Evolutionary conservation across 2,888 invertebrate species (phyloP).

Genomic region (Danaus chrysippus): DNA sequence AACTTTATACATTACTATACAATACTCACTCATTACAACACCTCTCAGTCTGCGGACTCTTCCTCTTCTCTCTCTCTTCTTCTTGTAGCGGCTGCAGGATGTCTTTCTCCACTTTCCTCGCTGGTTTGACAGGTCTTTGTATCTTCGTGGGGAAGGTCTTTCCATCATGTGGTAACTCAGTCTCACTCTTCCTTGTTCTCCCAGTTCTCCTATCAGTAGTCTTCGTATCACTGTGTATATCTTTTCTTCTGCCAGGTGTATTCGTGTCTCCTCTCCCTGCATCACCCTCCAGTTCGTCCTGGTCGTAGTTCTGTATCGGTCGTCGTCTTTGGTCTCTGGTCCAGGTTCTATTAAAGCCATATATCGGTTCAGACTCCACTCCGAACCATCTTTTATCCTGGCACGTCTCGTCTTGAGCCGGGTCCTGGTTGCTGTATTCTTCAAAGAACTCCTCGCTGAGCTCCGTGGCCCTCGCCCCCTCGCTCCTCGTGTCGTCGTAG

Average conservation of each 20-base stretch:
- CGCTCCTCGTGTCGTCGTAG: conserved; percentile 60
- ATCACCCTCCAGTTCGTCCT: conserved; percentile 58
- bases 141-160: conserved; percentile 62
- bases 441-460: conserved; percentile 73
- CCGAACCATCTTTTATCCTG: conserved; percentile 47
- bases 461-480: conserved; percentile 74
- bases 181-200: conserved; percentile 67
- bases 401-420: conserved; percentile 58
- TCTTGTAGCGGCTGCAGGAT: conserved; percentile 55
- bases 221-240: conserved; percentile 45
- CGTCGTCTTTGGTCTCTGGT: conserved; percentile 76
- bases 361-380: conserved; percentile 61
- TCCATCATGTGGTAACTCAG: conserved; percentile 67
- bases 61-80: conserved; percentile 61
- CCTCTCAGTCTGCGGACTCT: conserved; percentile 69
- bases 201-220: conserved; percentile 65
- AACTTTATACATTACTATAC: too few relatives aligned
- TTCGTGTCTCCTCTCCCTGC: conserved; percentile 62
- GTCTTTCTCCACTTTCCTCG: conserved; percentile 64
- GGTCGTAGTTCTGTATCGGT: conserved; percentile 66
- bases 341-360: conserved; percentile 66
- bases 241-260: too few relatives aligned
- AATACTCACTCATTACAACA: conserved; percentile 75
- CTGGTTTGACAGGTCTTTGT: conserved; percentile 65
- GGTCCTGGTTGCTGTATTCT: conserved; percentile 53